Base-by-base conservation (phyloP, 2,888 invertebrate genomes). In the Caenorhabditis wallacei region DNA sequence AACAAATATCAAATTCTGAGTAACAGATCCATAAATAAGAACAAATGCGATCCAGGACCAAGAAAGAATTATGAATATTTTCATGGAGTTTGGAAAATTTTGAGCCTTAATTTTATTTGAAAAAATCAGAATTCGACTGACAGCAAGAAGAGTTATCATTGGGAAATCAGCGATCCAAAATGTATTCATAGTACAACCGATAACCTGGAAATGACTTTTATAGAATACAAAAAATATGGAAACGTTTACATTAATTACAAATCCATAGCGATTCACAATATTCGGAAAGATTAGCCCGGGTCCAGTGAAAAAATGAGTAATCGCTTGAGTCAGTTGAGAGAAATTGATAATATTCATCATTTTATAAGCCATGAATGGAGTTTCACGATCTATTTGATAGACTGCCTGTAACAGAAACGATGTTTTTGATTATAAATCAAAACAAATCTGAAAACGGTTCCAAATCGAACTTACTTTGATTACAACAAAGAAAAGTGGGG, bases 321-420 rank as follows among this genome's bases (percentile, higher is more conserved):
- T 30, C 0, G n/a, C 10, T 51, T 80, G 79, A n/a, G 30, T 40
- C 2, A 66, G n/a, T 35, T 80, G 71, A 7, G 37, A 35, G 7
- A 37, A 56, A 13, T 80, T 54, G 20, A 80, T 71, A 2, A 79
- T 18, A n/a, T 61, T 63, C 54, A 79, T 64, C 7, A 79, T 11
- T 51, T 79, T 63, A 37, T 20, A 64, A 1, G 70, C 54, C 35
- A 70, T 70, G 26, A 64, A 70, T 20, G 70, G 30, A 16, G 46
- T 10, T 54, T 48, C 54, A 10, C 57, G 43, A 20, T 76, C 20
- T 46, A 57, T 68, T 16, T 18, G n/a, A 13, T 57, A 20, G 0
- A 76, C n/a, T 22, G 68, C 59, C 66, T 66, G 64, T 18, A 70
- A 30, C 35, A 35, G 35, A 35, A 4, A 35, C 10, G 5, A 35